phyloP scores from a whole-genome alignment of 2,797 vertebrate species.

The Amblyraja radiata region DNA sequence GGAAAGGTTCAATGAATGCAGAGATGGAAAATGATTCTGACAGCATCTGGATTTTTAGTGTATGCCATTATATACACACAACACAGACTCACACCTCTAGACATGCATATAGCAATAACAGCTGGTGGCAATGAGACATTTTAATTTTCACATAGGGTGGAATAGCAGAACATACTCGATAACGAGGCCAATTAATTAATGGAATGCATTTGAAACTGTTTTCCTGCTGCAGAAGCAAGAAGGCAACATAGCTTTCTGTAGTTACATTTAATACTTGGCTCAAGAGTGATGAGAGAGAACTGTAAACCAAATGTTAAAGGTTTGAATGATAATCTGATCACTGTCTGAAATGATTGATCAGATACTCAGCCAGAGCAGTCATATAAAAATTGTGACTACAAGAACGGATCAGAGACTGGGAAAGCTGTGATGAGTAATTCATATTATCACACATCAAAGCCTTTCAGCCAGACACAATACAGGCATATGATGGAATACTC shows the following conservation, averaged over 20 bases:
- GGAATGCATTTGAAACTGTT: neutral
- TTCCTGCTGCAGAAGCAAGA: neutral
- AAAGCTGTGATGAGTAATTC: too few relatives aligned
- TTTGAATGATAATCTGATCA: neutral
- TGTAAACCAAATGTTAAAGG: neutral
- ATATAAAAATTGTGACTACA: too few relatives aligned
- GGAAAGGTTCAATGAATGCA: neutral
- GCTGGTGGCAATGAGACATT: neutral
- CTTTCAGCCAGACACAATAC: too few relatives aligned
- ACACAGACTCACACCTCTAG: neutral
- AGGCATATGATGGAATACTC: too few relatives aligned
- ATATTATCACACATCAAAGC: too few relatives aligned
- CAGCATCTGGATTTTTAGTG: neutral
- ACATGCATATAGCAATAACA: neutral
- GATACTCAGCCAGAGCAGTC: too few relatives aligned
- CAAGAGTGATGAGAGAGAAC: neutral
- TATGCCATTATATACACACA: neutral
- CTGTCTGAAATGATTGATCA: neutral
- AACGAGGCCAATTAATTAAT: neutral
- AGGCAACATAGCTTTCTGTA: neutral
- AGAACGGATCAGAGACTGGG: too few relatives aligned
- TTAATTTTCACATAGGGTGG: neutral
- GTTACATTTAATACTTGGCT: neutral
- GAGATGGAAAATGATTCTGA: neutral
- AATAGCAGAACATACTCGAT: neutral